Conservation (phyloP, 2,797 vertebrate species). For the Lepidocolaptes lacrymiger region DNA sequence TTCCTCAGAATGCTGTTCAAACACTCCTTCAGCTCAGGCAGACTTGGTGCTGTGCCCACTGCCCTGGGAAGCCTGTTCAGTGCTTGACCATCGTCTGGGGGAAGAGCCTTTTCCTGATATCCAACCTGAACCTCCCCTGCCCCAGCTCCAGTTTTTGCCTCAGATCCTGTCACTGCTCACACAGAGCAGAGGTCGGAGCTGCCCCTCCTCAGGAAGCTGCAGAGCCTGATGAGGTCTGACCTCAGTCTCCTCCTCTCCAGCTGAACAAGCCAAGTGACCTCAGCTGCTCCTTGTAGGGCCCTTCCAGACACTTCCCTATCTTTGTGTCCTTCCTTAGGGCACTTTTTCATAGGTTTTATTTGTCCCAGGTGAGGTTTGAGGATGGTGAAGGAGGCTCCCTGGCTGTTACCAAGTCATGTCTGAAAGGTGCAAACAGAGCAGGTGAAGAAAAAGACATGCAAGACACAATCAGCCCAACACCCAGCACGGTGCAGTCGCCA, state of each 20-base stretch:
- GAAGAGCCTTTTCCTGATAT: accelerated
- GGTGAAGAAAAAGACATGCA: not conserved
- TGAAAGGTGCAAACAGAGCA: not conserved
- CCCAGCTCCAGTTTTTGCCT: not conserved
- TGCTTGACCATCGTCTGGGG: accelerated
- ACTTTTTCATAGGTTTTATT: not conserved
- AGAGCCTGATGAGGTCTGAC: not conserved
- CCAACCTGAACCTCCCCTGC: accelerated
- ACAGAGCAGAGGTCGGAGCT: not conserved
- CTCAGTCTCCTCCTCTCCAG: not conserved
- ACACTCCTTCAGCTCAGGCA: accelerated
- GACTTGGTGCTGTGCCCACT: accelerated
- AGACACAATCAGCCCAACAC: accelerated
- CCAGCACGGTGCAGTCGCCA: accelerated
- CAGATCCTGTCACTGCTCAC: accelerated
- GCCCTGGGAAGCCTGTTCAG: accelerated
- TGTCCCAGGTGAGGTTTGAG: not conserved
- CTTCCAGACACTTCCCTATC: not conserved
- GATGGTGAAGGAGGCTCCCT: not conserved
- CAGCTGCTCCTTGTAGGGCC: not conserved
- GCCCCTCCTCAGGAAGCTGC: not conserved
- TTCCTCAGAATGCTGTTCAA: accelerated
- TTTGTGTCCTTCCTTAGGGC: not conserved
- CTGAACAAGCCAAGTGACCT: not conserved
- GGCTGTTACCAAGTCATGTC: not conserved